phyloP scores from a whole-genome alignment of 2,797 vertebrate species.

The Borostomias antarcticus region DNA sequence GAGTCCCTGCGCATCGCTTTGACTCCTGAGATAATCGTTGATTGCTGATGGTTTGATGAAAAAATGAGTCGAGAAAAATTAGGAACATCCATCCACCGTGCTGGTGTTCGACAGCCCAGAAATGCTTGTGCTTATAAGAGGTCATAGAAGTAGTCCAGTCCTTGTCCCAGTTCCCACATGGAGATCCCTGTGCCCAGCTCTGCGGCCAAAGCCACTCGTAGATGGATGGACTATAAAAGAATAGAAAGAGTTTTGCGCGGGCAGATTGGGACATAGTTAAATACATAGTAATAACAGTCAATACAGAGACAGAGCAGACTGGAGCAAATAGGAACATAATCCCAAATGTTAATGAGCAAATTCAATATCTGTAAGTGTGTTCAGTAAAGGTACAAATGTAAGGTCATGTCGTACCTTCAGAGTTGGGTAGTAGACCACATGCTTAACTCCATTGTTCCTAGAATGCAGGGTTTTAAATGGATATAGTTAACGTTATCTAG shows the following conservation, averaged over 20 bases:
- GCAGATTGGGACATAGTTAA: too few species aligned
- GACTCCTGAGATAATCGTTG: neutral
- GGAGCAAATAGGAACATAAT: too few species aligned
- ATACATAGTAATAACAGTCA: too few species aligned
- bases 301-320: too few species aligned
- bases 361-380: neutral
- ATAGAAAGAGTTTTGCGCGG: slow-evolving; percentile 24
- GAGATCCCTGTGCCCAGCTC: slow-evolving; percentile 93
- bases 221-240: slow-evolving; percentile 85
- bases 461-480: slow-evolving; percentile 42
- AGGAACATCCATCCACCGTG: slow-evolving; percentile 29
- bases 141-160: slow-evolving; percentile 98
- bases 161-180: slow-evolving; percentile 98
- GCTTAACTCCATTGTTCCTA: slow-evolving; percentile 87
- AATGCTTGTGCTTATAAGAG: slow-evolving; percentile 76
- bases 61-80: neutral
- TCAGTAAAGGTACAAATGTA: neutral
- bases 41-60: neutral
- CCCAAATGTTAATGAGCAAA: neutral
- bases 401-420: slow-evolving; percentile 81
- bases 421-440: slow-evolving; percentile 90
- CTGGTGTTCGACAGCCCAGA: slow-evolving; percentile 35
- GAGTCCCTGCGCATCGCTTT: neutral
- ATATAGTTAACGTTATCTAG: slow-evolving; percentile 1
- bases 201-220: slow-evolving; percentile 86